Conservation (phyloP, 2,113 vertebrate species). For the Pycnonotus jocosus region DNA sequence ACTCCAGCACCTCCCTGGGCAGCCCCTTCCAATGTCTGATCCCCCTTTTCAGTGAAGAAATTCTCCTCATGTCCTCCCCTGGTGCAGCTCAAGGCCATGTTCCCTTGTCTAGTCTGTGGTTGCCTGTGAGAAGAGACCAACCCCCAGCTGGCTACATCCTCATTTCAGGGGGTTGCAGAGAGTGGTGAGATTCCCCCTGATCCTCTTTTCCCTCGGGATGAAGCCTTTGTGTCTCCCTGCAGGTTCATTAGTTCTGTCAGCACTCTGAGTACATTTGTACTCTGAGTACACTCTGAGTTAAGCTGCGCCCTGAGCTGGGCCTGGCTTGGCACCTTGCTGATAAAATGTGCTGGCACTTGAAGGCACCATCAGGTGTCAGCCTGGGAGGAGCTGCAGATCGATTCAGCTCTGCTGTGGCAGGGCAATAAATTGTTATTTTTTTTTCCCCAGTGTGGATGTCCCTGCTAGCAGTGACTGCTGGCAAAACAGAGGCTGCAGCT, state of each 20-base stretch:
- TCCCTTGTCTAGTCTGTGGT: neutral
- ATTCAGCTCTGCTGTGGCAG: neutral
- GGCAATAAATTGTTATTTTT: neutral
- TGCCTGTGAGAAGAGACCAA: neutral
- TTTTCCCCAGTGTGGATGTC: neutral
- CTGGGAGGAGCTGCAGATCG: neutral
- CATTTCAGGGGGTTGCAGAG: neutral
- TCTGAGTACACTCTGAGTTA: neutral
- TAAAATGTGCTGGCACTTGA: neutral
- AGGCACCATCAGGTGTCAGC: neutral
- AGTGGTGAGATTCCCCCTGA: no score
- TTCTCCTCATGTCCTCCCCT: neutral
- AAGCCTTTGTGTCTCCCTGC: neutral
- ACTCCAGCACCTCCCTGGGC: neutral
- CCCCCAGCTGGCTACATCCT: neutral
- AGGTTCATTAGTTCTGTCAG: neutral
- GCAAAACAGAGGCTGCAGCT: neutral
- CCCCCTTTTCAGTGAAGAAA: neutral
- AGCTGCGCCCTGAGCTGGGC: neutral
- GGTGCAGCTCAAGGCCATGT: fast-evolving
- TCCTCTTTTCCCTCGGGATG: neutral
- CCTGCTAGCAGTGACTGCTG: neutral
- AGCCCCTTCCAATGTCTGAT: neutral
- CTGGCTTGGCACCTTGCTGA: neutral
- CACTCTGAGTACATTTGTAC: neutral